Percentiles rank a stretch among this genome's conserved stretches.
Evolutionary conservation across 1,140 invertebrate genomes (phyloP).

Genomic region (Propsilocerus akamusi): DNA sequence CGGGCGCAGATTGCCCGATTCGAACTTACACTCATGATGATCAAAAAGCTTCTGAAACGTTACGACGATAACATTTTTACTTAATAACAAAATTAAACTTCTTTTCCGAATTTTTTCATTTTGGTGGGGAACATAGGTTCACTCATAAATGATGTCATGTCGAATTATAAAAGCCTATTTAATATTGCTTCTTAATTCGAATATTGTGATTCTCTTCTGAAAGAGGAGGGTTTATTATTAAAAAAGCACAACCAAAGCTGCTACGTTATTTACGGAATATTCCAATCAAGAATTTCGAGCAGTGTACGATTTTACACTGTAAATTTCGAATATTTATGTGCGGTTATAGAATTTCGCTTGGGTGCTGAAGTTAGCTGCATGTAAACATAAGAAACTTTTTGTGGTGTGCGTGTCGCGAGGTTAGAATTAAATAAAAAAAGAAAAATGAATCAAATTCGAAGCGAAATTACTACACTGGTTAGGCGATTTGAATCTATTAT

Average conservation of each 20-base stretch:
- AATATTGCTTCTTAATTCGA: too few species aligned
- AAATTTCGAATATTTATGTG: too few species aligned
- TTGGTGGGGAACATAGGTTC: constrained; percentile 16
- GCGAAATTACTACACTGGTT: not conserved
- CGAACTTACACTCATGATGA: constrained; percentile 58
- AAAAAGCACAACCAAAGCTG: not conserved
- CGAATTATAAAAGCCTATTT: too few species aligned
- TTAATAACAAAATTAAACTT: not conserved
- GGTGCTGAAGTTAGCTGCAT: too few species aligned
- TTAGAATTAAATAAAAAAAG: not conserved
- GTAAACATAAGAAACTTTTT: too few species aligned
- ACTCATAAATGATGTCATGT: too few species aligned
- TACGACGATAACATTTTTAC: constrained; percentile 18
- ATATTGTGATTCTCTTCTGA: too few species aligned
- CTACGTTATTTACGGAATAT: not conserved
- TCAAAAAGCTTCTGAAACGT: constrained; percentile 43
- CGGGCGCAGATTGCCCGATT: constrained; percentile 50
- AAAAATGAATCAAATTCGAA: not conserved
- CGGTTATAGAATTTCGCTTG: too few species aligned
- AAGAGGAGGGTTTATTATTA: too few species aligned
- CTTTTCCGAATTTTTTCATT: constrained; percentile 12
- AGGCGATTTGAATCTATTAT: not conserved
- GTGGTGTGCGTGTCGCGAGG: not conserved
- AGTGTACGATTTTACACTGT: too few species aligned
- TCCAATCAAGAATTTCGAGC: not conserved